phyloP scores from a whole-genome alignment of 2,888 invertebrate genomes.

The Harpagoxenus sublaevis region DNA sequence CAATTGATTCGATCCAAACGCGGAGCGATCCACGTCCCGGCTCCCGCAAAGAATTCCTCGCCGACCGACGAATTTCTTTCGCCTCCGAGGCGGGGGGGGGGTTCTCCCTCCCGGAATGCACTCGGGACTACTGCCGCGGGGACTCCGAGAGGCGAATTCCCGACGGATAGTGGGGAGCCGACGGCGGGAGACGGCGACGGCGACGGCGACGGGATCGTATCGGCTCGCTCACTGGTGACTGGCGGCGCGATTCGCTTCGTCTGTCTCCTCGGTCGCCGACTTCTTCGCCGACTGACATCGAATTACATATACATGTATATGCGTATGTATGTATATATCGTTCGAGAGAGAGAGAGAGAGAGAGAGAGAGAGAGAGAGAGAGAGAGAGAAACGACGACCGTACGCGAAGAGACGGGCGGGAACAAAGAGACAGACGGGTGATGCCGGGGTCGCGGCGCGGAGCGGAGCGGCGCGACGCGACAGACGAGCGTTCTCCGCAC shows the following conservation, averaged over 20 bases:
- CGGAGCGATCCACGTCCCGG: background rate
- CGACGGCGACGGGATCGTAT: background rate
- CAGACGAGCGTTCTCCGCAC: slow-evolving; percentile 25
- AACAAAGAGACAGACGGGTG: slow-evolving; percentile 33
- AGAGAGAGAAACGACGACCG: slow-evolving; percentile 16
- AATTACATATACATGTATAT: slow-evolving; percentile 15
- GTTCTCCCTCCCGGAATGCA: slow-evolving; percentile 8
- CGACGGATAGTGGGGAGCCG: slow-evolving; percentile 18
- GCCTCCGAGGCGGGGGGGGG: background rate
- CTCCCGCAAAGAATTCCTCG: background rate
- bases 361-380: background rate
- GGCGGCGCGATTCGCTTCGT: slow-evolving; percentile 15
- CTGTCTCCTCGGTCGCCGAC: slow-evolving; percentile 20
- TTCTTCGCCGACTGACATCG: slow-evolving; percentile 41
- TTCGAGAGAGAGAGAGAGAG: slow-evolving; percentile 11
- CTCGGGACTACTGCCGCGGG: slow-evolving; percentile 18
- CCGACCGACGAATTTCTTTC: slow-evolving; percentile 15
- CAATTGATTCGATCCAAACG: background rate
- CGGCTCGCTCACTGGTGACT: slow-evolving; percentile 19
- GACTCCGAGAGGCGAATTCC: slow-evolving; percentile 24
- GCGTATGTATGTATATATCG: slow-evolving; percentile 14
- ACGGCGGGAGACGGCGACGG: background rate
- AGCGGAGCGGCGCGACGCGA: slow-evolving; percentile 9
- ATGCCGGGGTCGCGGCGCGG: slow-evolving; percentile 31
- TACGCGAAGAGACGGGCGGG: slow-evolving; percentile 7